phyloP scores from a whole-genome alignment of 2,797 vertebrate genomes.

The Pelochelys cantorii region DNA sequence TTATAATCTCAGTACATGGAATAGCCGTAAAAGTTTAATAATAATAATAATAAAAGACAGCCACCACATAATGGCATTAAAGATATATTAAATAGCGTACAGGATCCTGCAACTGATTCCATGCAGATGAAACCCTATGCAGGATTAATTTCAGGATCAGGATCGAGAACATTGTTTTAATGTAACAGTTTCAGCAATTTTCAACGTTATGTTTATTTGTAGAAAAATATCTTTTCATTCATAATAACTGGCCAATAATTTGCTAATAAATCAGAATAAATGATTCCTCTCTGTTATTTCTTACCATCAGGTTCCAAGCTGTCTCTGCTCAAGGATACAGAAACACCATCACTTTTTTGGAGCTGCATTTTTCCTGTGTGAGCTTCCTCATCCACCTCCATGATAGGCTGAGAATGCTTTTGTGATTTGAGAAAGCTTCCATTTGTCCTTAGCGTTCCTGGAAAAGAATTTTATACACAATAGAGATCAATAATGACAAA shows the following conservation, averaged over 20 bases:
- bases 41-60: not conserved
- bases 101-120: rapidly evolving
- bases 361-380: constrained; percentile 60
- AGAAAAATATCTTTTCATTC: not conserved
- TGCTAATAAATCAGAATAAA: not conserved
- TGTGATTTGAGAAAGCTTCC: constrained; percentile 82
- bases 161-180: not conserved
- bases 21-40: not conserved
- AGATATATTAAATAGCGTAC: not conserved
- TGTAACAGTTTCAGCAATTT: not conserved
- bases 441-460: constrained; percentile 68
- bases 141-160: not conserved
- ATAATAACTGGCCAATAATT: not conserved
- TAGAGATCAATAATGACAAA: not conserved
- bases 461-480: not conserved
- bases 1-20: not conserved
- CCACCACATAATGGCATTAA: not conserved
- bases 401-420: constrained; percentile 77
- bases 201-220: not conserved
- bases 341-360: constrained; percentile 64
- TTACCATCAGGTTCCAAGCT: constrained; percentile 87
- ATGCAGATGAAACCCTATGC: not conserved
- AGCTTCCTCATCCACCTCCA: constrained; percentile 77
- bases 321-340: constrained; percentile 79
- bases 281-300: constrained; percentile 26